Percentiles rank a stretch among this genome's conserved stretches.
These are phyloP conservation scores for Cyclargus thomasi DNA, from an alignment of 1,140 invertebrate species.

Conservation along the genomic window DNA sequence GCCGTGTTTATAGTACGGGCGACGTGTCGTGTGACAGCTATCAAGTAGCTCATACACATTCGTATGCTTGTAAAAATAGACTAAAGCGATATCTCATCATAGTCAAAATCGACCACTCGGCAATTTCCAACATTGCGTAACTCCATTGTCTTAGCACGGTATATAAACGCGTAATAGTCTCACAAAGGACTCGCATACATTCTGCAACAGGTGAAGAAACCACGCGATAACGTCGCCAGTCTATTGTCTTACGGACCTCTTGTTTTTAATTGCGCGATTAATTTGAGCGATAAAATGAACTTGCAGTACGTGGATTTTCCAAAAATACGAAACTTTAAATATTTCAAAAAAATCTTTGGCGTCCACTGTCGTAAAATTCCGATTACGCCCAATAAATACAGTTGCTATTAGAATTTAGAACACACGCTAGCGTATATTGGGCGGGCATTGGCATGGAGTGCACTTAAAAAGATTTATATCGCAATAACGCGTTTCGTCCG, in stretches of 20 bases:
- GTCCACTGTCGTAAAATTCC: not conserved
- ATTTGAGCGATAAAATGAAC: not conserved
- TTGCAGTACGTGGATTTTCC: not conserved
- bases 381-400: not conserved
- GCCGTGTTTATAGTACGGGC: no score
- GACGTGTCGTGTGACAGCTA: no score
- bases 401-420: not conserved
- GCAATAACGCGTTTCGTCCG: constrained; percentile 17
- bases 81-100: not conserved
- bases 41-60: no score
- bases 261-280: not conserved
- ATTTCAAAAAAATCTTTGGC: no score
- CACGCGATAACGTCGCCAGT: not conserved
- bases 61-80: no score
- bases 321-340: no score
- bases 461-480: constrained; percentile 19
- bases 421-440: constrained; percentile 15
- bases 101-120: not conserved
- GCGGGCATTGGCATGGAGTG: constrained; percentile 15
- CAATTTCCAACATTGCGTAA: not conserved
- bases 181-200: constrained; percentile 1
- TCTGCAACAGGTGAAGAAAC: not conserved
- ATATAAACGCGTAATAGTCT: not conserved
- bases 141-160: not conserved
- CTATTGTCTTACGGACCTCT: constrained; percentile 3